Conservation (phyloP, 1,140 invertebrate genomes). For the Drosophila repletoides region DNA sequence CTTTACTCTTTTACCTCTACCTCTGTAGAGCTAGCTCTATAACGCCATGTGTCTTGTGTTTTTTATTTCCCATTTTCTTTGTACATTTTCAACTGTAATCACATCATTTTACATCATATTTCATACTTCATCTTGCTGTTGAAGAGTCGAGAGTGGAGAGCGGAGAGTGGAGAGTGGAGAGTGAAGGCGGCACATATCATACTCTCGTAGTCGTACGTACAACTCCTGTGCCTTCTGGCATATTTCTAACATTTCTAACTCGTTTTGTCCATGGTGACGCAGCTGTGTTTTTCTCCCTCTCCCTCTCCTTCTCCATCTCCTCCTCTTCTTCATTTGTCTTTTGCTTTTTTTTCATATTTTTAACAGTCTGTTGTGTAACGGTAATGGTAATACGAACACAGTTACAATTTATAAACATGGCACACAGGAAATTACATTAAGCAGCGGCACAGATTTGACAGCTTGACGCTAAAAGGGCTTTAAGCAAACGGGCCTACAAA, state of each 20-base stretch:
- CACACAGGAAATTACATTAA: conserved; percentile 65
- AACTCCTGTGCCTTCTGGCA: conserved; percentile 26
- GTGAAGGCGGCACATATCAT: conserved; percentile 19
- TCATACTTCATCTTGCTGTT: conserved; percentile 72
- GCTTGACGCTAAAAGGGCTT: conserved; percentile 7
- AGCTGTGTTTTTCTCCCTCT: conserved; percentile 32
- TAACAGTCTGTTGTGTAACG: neutral
- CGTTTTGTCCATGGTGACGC: conserved; percentile 23
- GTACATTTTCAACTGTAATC: conserved; percentile 74
- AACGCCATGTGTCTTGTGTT: conserved; percentile 46
- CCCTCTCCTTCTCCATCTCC: no score
- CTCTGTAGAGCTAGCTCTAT: conserved; percentile 37
- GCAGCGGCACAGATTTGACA: conserved; percentile 29
- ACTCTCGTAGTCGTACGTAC: neutral
- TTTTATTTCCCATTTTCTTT: conserved; percentile 44
- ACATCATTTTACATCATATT: conserved; percentile 79
- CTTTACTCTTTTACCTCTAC: neutral
- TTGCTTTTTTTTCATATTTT: no score
- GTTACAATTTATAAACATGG: conserved; percentile 25
- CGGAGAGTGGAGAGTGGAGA: neutral
- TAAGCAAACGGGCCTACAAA: conserved; percentile 1
- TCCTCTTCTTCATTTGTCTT: no score
- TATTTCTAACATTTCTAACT: conserved; percentile 46
- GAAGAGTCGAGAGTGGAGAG: neutral
- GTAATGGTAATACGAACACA: conserved; percentile 15